Evolutionary conservation across 2,888 invertebrate genomes (phyloP).

Genomic region (Oscheius sp.): DNA sequence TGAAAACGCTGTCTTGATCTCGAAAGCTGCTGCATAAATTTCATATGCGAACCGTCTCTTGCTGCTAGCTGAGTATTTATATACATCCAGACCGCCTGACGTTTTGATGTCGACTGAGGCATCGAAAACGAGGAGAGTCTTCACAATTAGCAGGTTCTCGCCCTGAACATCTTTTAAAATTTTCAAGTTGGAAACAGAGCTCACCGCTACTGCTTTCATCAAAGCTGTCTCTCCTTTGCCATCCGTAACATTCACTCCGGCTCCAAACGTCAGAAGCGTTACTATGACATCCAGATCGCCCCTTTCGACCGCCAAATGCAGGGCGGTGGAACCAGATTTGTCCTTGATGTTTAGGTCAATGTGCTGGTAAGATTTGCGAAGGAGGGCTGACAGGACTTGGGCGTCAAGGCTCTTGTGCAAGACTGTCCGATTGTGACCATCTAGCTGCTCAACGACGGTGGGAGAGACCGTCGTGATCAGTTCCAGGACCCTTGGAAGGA

Average conservation of each 20-base stretch:
- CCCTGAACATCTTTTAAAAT: neutral
- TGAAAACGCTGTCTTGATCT: too few species aligned
- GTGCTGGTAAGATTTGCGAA: constrained; percentile 19
- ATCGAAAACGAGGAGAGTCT: constrained; percentile 30
- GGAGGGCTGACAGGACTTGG: constrained; percentile 29
- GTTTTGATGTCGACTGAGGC: constrained; percentile 32
- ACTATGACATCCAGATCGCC: constrained; percentile 32
- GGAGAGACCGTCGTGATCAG: constrained; percentile 36
- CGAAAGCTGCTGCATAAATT: too few species aligned
- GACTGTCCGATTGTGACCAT: constrained; percentile 30
- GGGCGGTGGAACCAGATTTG: constrained; percentile 34
- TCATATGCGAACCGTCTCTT: constrained; percentile 27
- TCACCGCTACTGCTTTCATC: constrained; percentile 37
- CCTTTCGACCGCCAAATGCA: constrained; percentile 40
- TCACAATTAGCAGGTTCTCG: constrained; percentile 15
- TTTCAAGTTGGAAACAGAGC: neutral
- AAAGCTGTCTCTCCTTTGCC: constrained; percentile 37
- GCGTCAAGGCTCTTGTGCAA: constrained; percentile 35
- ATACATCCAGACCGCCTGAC: constrained; percentile 20
- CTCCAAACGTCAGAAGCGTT: constrained; percentile 39
- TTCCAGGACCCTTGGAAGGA: constrained; percentile 27
- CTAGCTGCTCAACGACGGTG: constrained; percentile 32
- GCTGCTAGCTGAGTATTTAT: constrained; percentile 24
- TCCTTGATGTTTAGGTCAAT: constrained; percentile 39
- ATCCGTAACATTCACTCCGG: constrained; percentile 38